A percentile compares a stretch with the other conserved stretches of the same genome.
phyloP scores from a whole-genome alignment of 2,113 vertebrate species.

The Neomonachus schauinslandi region DNA sequence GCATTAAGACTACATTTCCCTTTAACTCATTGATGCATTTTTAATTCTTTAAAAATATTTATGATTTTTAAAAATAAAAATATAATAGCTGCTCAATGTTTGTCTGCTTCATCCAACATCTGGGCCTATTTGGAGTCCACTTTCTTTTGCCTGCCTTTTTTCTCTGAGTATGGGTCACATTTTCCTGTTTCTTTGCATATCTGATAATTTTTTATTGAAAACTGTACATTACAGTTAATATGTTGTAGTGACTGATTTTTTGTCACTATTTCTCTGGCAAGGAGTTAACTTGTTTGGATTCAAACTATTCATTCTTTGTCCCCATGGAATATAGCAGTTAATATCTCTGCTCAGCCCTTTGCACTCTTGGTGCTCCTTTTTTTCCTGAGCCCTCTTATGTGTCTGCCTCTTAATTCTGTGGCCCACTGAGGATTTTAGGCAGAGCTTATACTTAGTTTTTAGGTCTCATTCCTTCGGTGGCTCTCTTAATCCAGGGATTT shows the following conservation, averaged over 20 bases:
- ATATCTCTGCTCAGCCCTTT: background rate
- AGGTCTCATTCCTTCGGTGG: background rate
- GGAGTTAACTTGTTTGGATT: background rate
- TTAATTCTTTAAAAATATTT: constrained; percentile 15
- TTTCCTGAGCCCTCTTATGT: background rate
- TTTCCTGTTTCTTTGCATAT: constrained; percentile 1
- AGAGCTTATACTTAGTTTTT: background rate
- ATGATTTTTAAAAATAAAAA: background rate
- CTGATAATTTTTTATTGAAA: constrained; percentile 19
- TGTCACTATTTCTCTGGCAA: background rate
- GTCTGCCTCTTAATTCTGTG: background rate
- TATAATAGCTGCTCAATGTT: background rate
- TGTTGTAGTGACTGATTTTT: constrained; percentile 1
- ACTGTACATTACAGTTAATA: background rate
- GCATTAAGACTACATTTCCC: background rate
- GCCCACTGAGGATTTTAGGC: background rate
- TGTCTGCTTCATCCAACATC: background rate
- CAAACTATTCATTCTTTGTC: background rate
- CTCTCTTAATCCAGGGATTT: background rate
- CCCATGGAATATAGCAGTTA: background rate
- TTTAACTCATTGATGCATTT: background rate
- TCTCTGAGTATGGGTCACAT: background rate
- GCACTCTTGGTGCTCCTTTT: background rate
- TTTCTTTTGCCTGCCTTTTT: background rate
- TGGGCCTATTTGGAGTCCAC: background rate